Evolutionary conservation across 2,888 invertebrate species (phyloP), one percentile per base, ranked within the genome.

Genomic region (Mythimna loreyi): DNA sequence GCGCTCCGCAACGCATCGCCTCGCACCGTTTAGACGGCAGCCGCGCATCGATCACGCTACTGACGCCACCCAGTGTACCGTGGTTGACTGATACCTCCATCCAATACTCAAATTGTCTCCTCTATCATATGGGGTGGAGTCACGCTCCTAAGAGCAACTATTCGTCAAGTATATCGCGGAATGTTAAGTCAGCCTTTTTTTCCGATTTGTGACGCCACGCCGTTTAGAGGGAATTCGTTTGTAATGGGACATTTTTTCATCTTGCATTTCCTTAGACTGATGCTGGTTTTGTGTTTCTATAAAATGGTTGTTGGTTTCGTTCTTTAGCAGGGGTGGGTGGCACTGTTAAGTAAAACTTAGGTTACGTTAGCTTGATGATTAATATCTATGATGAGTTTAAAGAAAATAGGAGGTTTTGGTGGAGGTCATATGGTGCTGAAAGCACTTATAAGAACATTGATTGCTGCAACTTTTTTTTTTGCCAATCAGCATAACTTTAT

Each of bases 91-190:
- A 89, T 89, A 79, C 82, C 73, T 82, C 87, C 83, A 89, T 89
- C 86, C 82, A 74, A 77, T 83, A 84, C 72, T 83, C 85, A 83
- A 89, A 90, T 90, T 87, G 87, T 84, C 80, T 84, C 82, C 84
- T 90, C 83, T 72, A 87, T 90, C 89, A 89, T 85, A 81, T 78
- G 64, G 60, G 40, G 58, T 65, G 72, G 66, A 75, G 71, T 73
- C 75, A 56, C 66, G 63, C 25, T n/a, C 47, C 56, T 72, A 78
- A 75, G 78, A 78, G 69, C 40, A 68, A 71, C 74, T 75, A 67
- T 83, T 75, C 63, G 72, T 82, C 82, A 83, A 60, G 59, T 58
- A 71, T 68, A 71, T 68, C 47, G 52, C 30, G 58, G 67, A 71
- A 75, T 73, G 75, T 71, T 71, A 75, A 83, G 63, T 83, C 68